Percentiles rank a stretch among this genome's conserved stretches.
Evolutionary conservation across 53 echinoderm and acorn worm genomes (phyloP).

Genomic region (Pentamera pediparva): DNA sequence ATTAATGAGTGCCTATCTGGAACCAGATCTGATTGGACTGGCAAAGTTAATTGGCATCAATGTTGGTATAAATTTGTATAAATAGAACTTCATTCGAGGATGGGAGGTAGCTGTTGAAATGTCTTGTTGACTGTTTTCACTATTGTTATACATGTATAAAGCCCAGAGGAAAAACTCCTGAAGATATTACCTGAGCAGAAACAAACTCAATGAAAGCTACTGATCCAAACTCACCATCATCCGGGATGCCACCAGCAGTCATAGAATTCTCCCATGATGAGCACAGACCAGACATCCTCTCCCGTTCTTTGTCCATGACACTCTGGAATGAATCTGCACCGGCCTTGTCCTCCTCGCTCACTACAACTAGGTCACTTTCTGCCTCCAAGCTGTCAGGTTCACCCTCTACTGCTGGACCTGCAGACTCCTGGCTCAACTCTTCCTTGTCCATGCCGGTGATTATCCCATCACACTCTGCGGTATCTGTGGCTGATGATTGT

Average conservation of each 20-base stretch:
- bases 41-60: too few relatives aligned
- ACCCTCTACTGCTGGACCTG: not conserved
- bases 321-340: conserved; percentile 61
- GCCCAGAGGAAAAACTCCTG: not conserved
- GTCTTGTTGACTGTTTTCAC: too few relatives aligned
- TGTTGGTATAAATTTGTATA: too few relatives aligned
- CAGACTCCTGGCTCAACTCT: not conserved
- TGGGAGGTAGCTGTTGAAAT: too few relatives aligned
- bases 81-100: too few relatives aligned
- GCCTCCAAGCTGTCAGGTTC: not conserved
- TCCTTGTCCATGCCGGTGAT: not conserved
- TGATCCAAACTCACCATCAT: not conserved
- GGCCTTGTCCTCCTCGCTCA: conserved; percentile 28
- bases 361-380: not conserved
- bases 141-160: too few relatives aligned
- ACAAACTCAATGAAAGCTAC: not conserved
- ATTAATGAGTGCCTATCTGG: too few relatives aligned
- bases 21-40: too few relatives aligned
- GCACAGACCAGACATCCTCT: conserved; percentile 41
- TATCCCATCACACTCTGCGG: not conserved
- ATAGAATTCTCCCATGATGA: conserved; percentile 44
- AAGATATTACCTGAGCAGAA: not conserved
- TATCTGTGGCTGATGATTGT: not conserved
- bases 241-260: not conserved
- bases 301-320: conserved; percentile 46